Evolutionary conservation across 2,888 invertebrate species (phyloP).

Genomic region (Rapana venosa): DNA sequence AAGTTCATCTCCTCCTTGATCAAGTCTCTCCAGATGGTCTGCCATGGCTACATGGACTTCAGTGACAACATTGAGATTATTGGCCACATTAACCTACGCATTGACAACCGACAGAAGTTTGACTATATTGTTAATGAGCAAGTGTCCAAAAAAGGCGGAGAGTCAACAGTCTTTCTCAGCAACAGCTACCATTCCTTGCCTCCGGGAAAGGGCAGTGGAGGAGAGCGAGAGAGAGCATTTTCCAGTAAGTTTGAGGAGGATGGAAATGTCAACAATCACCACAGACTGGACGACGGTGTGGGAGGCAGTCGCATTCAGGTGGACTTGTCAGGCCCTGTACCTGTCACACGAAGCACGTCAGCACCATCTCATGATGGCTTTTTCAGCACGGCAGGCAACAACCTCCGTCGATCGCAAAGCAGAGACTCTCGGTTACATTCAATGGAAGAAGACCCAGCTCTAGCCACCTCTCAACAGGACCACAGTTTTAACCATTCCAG

Average conservation of each 20-base stretch:
- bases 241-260: constrained; percentile 37
- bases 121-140: constrained; percentile 52
- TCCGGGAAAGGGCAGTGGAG: constrained; percentile 29
- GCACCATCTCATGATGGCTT: constrained; percentile 30
- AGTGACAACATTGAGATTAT: constrained; percentile 51
- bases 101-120: constrained; percentile 49
- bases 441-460: constrained; percentile 13
- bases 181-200: constrained; percentile 53
- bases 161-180: constrained; percentile 51
- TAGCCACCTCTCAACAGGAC: not conserved
- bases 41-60: constrained; percentile 53
- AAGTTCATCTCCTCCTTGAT: constrained; percentile 52
- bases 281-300: constrained; percentile 30
- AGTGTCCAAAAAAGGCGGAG: constrained; percentile 31
- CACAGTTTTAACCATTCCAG: constrained; percentile 40
- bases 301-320: constrained; percentile 32
- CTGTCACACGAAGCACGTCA: constrained; percentile 32
- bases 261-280: constrained; percentile 27
- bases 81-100: constrained; percentile 50
- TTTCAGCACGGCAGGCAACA: constrained; percentile 31
- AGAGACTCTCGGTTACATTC: constrained; percentile 34
- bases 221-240: constrained; percentile 1
- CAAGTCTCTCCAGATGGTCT: constrained; percentile 52
- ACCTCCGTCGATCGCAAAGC: constrained; percentile 31
- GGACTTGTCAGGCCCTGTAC: constrained; percentile 35